These are phyloP conservation scores for Ammodytes marinus DNA, from an alignment of 2,113 vertebrate species.

Conservation along the genomic window DNA sequence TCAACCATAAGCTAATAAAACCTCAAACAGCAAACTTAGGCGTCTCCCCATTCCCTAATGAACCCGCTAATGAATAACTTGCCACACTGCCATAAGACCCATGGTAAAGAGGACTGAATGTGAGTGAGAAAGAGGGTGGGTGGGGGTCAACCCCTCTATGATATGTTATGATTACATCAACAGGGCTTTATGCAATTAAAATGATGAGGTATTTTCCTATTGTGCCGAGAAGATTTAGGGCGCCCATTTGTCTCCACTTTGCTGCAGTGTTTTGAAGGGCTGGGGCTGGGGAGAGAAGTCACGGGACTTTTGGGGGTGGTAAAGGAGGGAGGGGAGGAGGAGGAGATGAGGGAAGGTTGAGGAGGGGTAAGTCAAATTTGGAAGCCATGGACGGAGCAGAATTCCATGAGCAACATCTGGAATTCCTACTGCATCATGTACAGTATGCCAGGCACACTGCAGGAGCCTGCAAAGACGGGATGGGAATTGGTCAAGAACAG, in stretches of 20 bases:
- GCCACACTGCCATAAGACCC: conserved; percentile 5
- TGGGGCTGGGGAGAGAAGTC: conserved; percentile 60
- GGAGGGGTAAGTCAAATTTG: conserved; percentile 73
- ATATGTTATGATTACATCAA: conserved; percentile 64
- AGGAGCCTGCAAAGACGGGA: conserved; percentile 53
- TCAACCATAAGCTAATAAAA: conserved; percentile 60
- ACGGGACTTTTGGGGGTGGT: conserved; percentile 61
- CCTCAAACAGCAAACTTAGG: conserved; percentile 57
- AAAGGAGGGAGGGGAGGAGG: conserved; percentile 1
- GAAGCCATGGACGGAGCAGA: conserved; percentile 81
- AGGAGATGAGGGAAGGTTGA: conserved; percentile 46
- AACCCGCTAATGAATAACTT: conserved; percentile 53
- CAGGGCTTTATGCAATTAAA: conserved; percentile 35
- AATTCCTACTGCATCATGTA: conserved; percentile 81
- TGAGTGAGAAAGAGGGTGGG: conserved; percentile 3
- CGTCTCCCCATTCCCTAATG: conserved; percentile 54
- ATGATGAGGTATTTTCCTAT: conserved; percentile 69
- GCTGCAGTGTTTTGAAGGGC: conserved; percentile 62
- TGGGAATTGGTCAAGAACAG: conserved; percentile 27
- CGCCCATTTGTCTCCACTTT: conserved; percentile 65
- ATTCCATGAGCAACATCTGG: conserved; percentile 87
- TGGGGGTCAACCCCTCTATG: conserved; percentile 19
- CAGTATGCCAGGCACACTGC: conserved; percentile 60
- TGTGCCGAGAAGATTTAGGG: conserved; percentile 57
- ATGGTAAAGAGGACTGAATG: conserved; percentile 31